These are phyloP conservation scores for Cheilosia grossa DNA, from an alignment of 2,888 invertebrate species.

Conservation along the genomic window DNA sequence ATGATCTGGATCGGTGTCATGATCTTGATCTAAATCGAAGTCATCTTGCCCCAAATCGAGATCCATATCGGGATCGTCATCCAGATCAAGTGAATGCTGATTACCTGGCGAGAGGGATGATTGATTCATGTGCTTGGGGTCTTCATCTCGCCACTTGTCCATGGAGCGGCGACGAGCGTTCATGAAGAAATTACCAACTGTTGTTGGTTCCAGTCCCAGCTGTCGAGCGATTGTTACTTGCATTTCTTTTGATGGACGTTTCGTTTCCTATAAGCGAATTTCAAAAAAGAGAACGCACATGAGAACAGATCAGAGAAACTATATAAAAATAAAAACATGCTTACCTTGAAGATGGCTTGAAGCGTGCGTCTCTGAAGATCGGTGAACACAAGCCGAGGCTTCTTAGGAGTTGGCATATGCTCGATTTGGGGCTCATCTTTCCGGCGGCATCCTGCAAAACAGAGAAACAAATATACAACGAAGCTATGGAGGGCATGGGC, in stretches of 20 bases:
- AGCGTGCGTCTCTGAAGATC: slow-evolving; percentile 99
- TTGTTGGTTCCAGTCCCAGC: slow-evolving; percentile 97
- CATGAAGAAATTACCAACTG: slow-evolving; percentile 99
- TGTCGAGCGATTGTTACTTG: slow-evolving; percentile 99
- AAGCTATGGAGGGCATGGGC: not conserved
- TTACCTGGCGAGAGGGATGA: slow-evolving; percentile 78
- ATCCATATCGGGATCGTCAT: slow-evolving; percentile 81
- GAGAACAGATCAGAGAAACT: not conserved
- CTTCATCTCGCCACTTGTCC: slow-evolving; percentile 99
- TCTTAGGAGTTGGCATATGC: slow-evolving; percentile 97
- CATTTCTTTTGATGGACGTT: slow-evolving; percentile 99
- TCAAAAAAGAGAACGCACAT: not conserved
- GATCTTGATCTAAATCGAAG: slow-evolving; percentile 80
- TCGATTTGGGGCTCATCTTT: slow-evolving; percentile 95
- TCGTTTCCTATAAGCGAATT: slow-evolving; percentile 91
- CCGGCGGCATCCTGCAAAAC: slow-evolving; percentile 93
- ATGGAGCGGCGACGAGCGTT: slow-evolving; percentile 98
- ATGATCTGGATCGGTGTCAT: slow-evolving; percentile 76
- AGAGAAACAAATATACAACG: not conserved
- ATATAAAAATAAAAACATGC: not conserved
- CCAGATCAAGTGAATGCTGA: slow-evolving; percentile 79
- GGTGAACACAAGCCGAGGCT: slow-evolving; percentile 99
- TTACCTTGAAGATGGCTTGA: slow-evolving; percentile 99
- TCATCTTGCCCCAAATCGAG: slow-evolving; percentile 81
- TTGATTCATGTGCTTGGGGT: slow-evolving; percentile 81